A percentile compares a stretch with the other conserved stretches of the same genome.
Conservation (phyloP, 2,888 invertebrate species). For the Phalangium opilio region DNA sequence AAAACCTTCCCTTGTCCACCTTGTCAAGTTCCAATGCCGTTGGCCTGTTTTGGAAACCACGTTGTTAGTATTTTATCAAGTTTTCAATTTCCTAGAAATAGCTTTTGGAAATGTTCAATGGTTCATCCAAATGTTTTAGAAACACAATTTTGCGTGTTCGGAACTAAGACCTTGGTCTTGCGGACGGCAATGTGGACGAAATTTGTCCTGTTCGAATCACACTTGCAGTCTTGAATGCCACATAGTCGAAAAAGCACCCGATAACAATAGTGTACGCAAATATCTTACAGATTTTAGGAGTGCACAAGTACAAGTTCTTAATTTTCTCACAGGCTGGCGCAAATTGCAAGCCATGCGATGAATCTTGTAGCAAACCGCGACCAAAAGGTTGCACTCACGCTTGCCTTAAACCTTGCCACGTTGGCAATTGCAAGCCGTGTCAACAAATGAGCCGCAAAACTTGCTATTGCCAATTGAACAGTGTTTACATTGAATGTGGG, state of each 20-base stretch:
- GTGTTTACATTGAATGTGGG: constrained; percentile 55
- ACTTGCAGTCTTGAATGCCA: constrained; percentile 58
- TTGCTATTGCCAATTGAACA: constrained; percentile 69
- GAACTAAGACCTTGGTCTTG: constrained; percentile 43
- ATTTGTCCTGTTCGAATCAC: constrained; percentile 34
- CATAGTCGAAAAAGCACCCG: constrained; percentile 20
- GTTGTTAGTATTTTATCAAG: constrained; percentile 24
- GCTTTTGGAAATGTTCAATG: background rate
- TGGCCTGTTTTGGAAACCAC: constrained; percentile 40
- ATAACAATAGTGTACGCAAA: no score
- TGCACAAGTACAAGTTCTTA: constrained; percentile 2
- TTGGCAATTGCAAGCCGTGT: constrained; percentile 59
- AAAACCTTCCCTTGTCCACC: constrained; percentile 35
- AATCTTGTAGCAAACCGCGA: constrained; percentile 40
- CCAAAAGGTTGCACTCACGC: constrained; percentile 51
- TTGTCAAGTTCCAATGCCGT: constrained; percentile 44
- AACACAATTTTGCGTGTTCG: constrained; percentile 29
- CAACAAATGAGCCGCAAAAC: constrained; percentile 47
- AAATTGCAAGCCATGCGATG: constrained; percentile 26
- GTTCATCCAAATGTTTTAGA: constrained; percentile 21
- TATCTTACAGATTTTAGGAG: no score
- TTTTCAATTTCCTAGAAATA: background rate
- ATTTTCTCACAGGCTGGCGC: constrained; percentile 26
- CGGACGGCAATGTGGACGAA: constrained; percentile 31
- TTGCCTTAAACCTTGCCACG: constrained; percentile 45